Percentiles rank a stretch among this genome's conserved stretches.
phyloP scores from a whole-genome alignment of 2,888 invertebrate species.

The Cacoxenus indagator region DNA sequence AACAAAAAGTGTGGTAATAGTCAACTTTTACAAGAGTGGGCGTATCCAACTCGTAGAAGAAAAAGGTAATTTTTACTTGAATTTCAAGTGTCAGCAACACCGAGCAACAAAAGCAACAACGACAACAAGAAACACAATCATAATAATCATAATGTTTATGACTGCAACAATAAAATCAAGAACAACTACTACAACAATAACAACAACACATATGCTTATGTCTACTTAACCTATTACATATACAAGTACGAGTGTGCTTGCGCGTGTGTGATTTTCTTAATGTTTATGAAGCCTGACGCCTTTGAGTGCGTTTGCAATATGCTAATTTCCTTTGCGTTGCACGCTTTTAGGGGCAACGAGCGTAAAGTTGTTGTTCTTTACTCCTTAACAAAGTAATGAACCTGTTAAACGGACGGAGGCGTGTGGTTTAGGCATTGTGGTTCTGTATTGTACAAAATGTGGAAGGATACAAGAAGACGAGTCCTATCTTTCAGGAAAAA shows the following conservation, averaged over 20 bases:
- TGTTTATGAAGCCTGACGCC: too few relatives aligned
- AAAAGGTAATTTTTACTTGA: conserved; percentile 7
- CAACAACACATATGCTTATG: not conserved
- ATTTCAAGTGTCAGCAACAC: conserved; percentile 7
- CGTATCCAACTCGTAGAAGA: not conserved
- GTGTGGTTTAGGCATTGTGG: too few relatives aligned
- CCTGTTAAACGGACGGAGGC: too few relatives aligned
- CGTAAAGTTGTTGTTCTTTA: not conserved
- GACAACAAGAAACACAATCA: not conserved
- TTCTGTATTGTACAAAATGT: too few relatives aligned
- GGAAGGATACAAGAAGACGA: too few relatives aligned
- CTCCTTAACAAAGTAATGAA: too few relatives aligned
- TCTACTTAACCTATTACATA: not conserved
- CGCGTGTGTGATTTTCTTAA: too few relatives aligned
- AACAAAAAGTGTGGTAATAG: not conserved
- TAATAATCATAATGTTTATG: not conserved
- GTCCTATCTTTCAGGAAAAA: too few relatives aligned
- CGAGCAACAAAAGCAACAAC: not conserved
- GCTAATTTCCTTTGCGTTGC: not conserved
- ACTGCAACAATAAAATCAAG: not conserved
- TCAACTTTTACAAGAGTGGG: not conserved
- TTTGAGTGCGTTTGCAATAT: not conserved
- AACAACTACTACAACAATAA: too few relatives aligned
- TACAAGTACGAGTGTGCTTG: not conserved
- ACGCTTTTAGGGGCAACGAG: not conserved